Conservation (phyloP, 2,888 invertebrate genomes). For the Pogonocherus hispidulus region DNA sequence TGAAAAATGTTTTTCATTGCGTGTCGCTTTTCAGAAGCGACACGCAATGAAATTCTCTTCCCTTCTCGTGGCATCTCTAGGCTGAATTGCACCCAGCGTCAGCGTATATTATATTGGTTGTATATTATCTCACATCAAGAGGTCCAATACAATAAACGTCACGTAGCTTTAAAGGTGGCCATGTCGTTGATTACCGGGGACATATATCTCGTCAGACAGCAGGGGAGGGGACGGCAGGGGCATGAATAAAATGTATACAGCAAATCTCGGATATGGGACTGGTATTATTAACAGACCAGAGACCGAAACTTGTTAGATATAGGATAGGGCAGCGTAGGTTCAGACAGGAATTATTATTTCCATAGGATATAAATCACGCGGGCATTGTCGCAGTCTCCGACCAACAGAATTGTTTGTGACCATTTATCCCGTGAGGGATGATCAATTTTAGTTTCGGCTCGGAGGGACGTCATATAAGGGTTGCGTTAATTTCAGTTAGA, state of each 20-base stretch:
- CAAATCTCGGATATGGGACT: conserved; percentile 1
- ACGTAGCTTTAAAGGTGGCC: not conserved
- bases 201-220: not conserved
- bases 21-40: too few relatives aligned
- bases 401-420: conserved; percentile 4
- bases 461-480: not conserved
- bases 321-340: not conserved
- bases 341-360: conserved; percentile 3
- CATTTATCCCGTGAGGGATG: not conserved
- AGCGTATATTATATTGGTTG: too few relatives aligned
- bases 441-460: not conserved
- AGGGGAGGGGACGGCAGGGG: not conserved
- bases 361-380: conserved; percentile 1
- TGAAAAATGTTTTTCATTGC: too few relatives aligned
- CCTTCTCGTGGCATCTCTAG: too few relatives aligned
- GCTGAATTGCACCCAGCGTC: too few relatives aligned
- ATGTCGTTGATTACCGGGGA: not conserved
- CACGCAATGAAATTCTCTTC: too few relatives aligned
- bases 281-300: not conserved
- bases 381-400: conserved; percentile 1
- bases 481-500: not conserved
- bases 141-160: too few relatives aligned
- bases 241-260: not conserved
- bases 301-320: not conserved
- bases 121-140: too few relatives aligned